Evolutionary conservation across 2,113 vertebrate genomes (phyloP), one percentile per base, ranked within the genome.

Genomic region (Chrysemys picta): DNA sequence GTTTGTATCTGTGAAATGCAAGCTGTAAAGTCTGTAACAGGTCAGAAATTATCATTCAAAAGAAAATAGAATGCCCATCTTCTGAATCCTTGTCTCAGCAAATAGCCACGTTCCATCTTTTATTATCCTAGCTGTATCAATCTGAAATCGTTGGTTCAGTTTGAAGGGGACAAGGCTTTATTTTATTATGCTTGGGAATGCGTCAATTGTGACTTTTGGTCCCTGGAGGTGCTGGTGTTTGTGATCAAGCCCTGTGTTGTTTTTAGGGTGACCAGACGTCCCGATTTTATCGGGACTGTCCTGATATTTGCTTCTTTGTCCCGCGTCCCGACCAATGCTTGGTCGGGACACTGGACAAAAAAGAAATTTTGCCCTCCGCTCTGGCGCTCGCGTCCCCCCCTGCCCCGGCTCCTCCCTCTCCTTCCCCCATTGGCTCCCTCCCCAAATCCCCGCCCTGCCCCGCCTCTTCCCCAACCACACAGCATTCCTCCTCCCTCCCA

Each of bases 1-100:
- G 93, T 97, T 97, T 96, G 84, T 21, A 53, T 90, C 88, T 47
- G 80, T 91, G 65, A 69, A 27, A 93, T 24, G n/a, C 47, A 42
- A 89, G 81, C 88, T 89, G 82, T 91, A 93, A 96, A 91, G 92
- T 25, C 90, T 80, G 21, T 5, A 86, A 42, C 93, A 88, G 62
- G 65, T 3, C 8, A 84, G 42, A 94, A 93, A 89, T 85, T 59
- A 10, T 93, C 13, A 75, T 84, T 1, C 52, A 80, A 76, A 92
- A 72, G 47, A 25, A 89, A 72, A 22, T 24, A 47, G 59, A 84
- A 91, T 53, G 31, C 8, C 17, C 24, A 29, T 83, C 79, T 16
- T 35, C 31, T 75, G 82, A 59, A 84, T 94, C 49, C 38, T 80
- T 49, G 19, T 85, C 89, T 84, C 47, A 76, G 5, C 35, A 91